phyloP scores from a whole-genome alignment of 2,113 vertebrate genomes.

The Forbesichthys papilliferus region DNA sequence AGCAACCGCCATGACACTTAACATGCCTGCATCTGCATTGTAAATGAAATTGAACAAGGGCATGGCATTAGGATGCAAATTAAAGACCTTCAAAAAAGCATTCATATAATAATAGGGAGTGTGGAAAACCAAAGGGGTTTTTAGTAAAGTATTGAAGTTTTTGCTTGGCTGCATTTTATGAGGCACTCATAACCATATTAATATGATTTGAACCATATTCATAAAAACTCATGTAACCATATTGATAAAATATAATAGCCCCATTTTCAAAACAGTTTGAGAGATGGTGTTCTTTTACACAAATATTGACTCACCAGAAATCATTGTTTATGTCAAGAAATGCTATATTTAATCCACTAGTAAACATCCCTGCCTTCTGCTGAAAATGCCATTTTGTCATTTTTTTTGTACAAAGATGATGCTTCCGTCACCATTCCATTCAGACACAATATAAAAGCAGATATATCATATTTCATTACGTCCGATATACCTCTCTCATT shows the following conservation, averaged over 20 bases:
- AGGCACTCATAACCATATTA: constrained; percentile 57
- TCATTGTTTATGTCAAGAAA: constrained; percentile 50
- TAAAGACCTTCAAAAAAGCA: constrained; percentile 68
- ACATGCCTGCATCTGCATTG: constrained; percentile 59
- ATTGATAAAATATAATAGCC: constrained; percentile 65
- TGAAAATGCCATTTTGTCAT: constrained; percentile 24
- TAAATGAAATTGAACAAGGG: constrained; percentile 76
- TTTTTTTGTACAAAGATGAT: constrained; percentile 19
- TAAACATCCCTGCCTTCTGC: constrained; percentile 31
- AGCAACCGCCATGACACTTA: constrained; percentile 64
- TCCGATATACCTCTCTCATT: constrained; percentile 23
- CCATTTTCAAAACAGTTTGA: constrained; percentile 62
- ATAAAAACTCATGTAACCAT: constrained; percentile 62
- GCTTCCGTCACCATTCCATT: constrained; percentile 19
- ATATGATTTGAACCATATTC: constrained; percentile 48
- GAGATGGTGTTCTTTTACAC: constrained; percentile 52
- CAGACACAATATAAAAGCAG: constrained; percentile 35
- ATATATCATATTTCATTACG: constrained; percentile 26
- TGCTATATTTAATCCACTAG: constrained; percentile 55
- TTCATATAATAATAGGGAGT: constrained; percentile 61
- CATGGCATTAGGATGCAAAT: constrained; percentile 74
- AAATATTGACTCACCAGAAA: constrained; percentile 67
- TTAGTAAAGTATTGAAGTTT: constrained; percentile 68
- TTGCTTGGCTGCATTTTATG: constrained; percentile 72
- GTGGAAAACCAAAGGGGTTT: constrained; percentile 54